phyloP scores from a whole-genome alignment of 2,113 vertebrate genomes.

The Geococcyx californianus region DNA sequence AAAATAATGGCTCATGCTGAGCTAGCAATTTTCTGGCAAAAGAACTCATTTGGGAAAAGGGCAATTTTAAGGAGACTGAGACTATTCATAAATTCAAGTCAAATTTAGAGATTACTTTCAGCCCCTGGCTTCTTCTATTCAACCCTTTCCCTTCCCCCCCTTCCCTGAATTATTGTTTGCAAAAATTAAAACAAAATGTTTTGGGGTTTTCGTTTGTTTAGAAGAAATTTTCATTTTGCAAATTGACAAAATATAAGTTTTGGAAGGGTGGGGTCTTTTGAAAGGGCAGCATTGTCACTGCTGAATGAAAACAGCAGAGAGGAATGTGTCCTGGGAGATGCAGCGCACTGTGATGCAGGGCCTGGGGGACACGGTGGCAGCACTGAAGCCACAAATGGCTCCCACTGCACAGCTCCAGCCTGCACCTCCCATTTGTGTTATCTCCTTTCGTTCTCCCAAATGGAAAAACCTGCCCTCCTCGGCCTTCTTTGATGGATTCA shows the following conservation, averaged over 20 bases:
- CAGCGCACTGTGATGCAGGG: not conserved
- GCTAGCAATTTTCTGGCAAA: not conserved
- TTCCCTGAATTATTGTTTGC: constrained; percentile 28
- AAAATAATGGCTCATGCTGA: not conserved
- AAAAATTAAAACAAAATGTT: constrained; percentile 69
- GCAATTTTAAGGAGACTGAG: constrained; percentile 17
- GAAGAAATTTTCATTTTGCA: constrained; percentile 56
- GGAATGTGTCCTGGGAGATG: not conserved
- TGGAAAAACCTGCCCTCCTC: not conserved
- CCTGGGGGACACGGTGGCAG: not conserved
- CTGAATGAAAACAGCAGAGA: constrained; percentile 51
- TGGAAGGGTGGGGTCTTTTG: constrained; percentile 59
- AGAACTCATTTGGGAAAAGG: not conserved
- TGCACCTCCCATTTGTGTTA: not conserved
- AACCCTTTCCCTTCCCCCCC: not conserved
- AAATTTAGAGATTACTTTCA: constrained; percentile 53
- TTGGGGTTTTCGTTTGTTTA: constrained; percentile 51
- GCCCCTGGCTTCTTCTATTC: constrained; percentile 25
- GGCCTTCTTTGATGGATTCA: not conserved
- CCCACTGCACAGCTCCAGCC: not conserved
- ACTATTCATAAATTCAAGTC: constrained; percentile 30
- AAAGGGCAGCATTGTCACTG: constrained; percentile 64
- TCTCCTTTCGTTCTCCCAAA: not conserved
- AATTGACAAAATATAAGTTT: constrained; percentile 65
- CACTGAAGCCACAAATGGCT: not conserved